Evolutionary conservation across 1,140 invertebrate species (phyloP).

Genomic region (Macrosteles quadrilineatus): DNA sequence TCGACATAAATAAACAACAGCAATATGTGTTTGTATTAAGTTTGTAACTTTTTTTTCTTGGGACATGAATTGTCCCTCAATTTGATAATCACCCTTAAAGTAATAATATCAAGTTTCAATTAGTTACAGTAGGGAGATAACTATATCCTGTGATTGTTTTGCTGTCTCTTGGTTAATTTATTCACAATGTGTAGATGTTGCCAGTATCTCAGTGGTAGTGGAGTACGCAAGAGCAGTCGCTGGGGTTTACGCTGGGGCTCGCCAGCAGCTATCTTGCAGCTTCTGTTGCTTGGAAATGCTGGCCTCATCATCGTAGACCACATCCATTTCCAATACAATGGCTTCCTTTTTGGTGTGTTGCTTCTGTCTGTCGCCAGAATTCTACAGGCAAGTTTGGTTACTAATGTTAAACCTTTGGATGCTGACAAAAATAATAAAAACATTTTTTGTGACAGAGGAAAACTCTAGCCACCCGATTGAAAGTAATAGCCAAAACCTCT

Average conservation of each 20-base stretch:
- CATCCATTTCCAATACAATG: slow-evolving; percentile 99
- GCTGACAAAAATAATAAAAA: too few species aligned
- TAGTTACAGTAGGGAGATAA: slow-evolving; percentile 30
- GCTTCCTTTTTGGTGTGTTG: slow-evolving; percentile 91
- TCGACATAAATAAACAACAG: too few species aligned
- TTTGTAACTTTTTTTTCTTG: too few species aligned
- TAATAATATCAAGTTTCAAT: too few species aligned
- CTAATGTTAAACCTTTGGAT: too few species aligned
- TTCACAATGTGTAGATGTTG: slow-evolving; percentile 42
- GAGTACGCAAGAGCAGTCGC: slow-evolving; percentile 45
- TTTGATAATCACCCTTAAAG: too few species aligned
- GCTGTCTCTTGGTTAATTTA: background rate
- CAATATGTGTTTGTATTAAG: too few species aligned
- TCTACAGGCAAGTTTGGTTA: slow-evolving; percentile 55
- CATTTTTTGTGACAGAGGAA: too few species aligned
- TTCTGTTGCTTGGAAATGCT: slow-evolving; percentile 75
- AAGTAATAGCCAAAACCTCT: too few species aligned
- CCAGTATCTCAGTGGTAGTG: slow-evolving; percentile 40
- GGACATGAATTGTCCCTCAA: too few species aligned
- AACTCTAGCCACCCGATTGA: too few species aligned
- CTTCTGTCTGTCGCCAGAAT: slow-evolving; percentile 80
- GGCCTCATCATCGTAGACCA: slow-evolving; percentile 95
- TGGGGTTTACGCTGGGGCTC: slow-evolving; percentile 45
- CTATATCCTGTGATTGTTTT: background rate
- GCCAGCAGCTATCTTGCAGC: slow-evolving; percentile 47